These are phyloP conservation scores for Frankliniella fusca DNA, from an alignment of 2,888 invertebrate genomes.

Conservation along the genomic window DNA sequence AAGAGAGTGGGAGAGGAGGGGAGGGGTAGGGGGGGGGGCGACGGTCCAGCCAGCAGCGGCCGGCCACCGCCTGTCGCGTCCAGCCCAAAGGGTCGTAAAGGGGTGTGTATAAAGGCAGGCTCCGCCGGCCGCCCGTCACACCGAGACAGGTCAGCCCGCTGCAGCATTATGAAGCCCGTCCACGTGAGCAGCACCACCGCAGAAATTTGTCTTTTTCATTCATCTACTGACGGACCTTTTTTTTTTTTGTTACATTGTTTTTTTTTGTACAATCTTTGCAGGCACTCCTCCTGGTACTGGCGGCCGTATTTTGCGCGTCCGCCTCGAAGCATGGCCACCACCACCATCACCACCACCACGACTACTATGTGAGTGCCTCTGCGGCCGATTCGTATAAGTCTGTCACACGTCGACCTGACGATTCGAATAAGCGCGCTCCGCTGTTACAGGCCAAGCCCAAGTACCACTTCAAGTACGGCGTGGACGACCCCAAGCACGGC, in stretches of 20 bases:
- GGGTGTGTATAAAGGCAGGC: background rate
- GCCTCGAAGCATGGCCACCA: conserved; percentile 1
- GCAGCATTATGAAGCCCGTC: background rate
- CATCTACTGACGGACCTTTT: too few relatives aligned
- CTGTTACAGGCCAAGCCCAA: conserved; percentile 16
- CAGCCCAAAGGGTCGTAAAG: conserved; percentile 1
- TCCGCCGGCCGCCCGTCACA: background rate
- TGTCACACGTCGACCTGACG: background rate
- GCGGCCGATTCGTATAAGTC: background rate
- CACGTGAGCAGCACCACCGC: too few relatives aligned
- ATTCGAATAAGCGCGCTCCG: background rate
- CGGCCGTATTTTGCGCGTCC: background rate
- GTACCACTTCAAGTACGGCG: conserved; percentile 21
- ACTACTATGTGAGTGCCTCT: background rate
- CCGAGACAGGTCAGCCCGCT: background rate
- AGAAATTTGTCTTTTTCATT: too few relatives aligned
- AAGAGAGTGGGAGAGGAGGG: background rate
- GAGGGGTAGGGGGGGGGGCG: background rate
- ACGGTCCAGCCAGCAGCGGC: background rate
- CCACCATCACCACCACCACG: conserved; percentile 7
- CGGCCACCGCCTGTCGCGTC: background rate
- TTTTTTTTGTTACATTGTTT: too few relatives aligned
- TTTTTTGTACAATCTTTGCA: background rate
- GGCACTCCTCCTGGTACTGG: background rate
- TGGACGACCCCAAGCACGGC: conserved; percentile 13